phyloP scores from a whole-genome alignment of 35 echinoderm and acorn worm genomes.

The Hemicentrotus pulcherrimus region DNA sequence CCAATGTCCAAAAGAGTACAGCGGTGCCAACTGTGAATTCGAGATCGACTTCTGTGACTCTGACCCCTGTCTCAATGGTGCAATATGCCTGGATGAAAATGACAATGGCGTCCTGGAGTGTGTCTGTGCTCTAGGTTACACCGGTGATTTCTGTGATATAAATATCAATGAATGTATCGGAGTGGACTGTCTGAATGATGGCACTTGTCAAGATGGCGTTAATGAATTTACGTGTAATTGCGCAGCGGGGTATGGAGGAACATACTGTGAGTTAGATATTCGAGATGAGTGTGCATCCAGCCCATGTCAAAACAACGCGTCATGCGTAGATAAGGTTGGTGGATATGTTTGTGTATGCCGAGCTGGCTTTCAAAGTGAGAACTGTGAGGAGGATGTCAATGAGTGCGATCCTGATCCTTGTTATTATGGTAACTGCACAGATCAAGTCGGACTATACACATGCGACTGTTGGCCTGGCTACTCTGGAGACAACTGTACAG shows the following conservation, averaged over 20 bases:
- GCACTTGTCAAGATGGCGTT: conserved; percentile 23
- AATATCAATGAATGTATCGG: conserved; percentile 49
- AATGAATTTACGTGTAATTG: neutral
- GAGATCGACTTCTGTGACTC: conserved; percentile 61
- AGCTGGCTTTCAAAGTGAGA: neutral
- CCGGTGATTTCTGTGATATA: conserved; percentile 40
- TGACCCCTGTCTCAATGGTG: conserved; percentile 63
- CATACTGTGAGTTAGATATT: neutral
- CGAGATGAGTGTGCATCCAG: conserved; percentile 28
- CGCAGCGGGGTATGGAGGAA: neutral
- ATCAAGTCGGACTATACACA: conserved; percentile 17
- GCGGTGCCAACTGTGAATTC: conserved; percentile 35
- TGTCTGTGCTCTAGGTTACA: conserved; percentile 55
- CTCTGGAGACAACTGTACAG: conserved; percentile 44
- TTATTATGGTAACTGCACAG: conserved; percentile 51
- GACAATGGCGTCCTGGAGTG: conserved; percentile 49
- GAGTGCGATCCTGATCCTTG: conserved; percentile 55
- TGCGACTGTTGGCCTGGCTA: conserved; percentile 51
- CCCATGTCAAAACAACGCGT: conserved; percentile 31
- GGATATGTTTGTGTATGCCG: conserved; percentile 13
- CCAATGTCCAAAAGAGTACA: neutral
- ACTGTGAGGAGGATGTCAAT: conserved; percentile 49
- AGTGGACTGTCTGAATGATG: conserved; percentile 18
- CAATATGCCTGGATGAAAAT: conserved; percentile 60
- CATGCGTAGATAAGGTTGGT: conserved; percentile 2